These are phyloP conservation scores for Ochotona curzoniae DNA, from an alignment of 2,113 vertebrate genomes.

Conservation along the genomic window DNA sequence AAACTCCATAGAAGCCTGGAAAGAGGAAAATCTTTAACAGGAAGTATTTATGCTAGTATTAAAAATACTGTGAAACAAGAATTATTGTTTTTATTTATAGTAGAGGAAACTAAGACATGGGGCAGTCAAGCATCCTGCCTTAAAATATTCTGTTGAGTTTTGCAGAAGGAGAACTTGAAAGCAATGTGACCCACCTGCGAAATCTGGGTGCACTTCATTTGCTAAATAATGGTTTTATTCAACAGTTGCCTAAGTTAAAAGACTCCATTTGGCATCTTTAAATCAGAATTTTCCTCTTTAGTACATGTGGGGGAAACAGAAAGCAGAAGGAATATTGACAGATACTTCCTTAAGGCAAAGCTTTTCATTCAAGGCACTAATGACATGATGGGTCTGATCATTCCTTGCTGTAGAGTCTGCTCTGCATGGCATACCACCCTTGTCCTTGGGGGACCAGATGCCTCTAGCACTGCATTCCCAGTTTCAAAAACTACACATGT, in stretches of 20 bases:
- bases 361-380: not conserved
- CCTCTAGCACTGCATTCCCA: not conserved
- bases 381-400: not conserved
- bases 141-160: not conserved
- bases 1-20: not conserved
- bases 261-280: not conserved
- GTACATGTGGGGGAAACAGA: not conserved
- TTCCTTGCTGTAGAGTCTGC: no score
- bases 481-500: not conserved
- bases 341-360: not conserved
- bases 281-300: not conserved
- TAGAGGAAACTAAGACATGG: not conserved
- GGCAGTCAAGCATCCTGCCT: not conserved
- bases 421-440: not conserved
- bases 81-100: not conserved
- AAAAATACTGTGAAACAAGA: not conserved
- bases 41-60: not conserved
- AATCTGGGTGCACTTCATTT: not conserved
- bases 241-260: not conserved
- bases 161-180: not conserved
- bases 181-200: not conserved
- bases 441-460: not conserved
- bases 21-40: not conserved
- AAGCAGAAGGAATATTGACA: not conserved
- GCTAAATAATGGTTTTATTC: not conserved